Evolutionary conservation across 2,888 invertebrate genomes (phyloP), one percentile per base, ranked within the genome.

Genomic region (Diaperis boleti): DNA sequence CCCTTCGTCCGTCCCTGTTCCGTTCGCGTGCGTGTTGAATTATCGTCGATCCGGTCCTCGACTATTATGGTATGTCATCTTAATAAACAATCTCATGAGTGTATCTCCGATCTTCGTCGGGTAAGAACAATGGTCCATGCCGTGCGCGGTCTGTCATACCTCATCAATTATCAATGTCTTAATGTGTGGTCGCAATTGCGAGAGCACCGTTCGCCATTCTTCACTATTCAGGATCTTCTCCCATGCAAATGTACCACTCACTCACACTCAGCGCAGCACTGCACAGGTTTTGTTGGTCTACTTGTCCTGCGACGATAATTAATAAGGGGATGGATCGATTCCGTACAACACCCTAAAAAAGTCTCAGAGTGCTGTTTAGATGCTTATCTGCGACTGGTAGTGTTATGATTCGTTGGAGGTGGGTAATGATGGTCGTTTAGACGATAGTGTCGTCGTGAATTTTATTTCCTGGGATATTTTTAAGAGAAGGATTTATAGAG

Each of bases 61-160:
- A 55, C 57, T 29, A 62, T 65, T 63, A 57, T 64, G 64, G 65
- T 62, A 66, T 68, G 68, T 66, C 68, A 66, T 68, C 66, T 64
- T 66, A 68, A 66, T 65, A 64, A 68, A 68, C 64, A 66, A 68
- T 68, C 68, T 68, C 68, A 68, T 68, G 64, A 68, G 68, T 68
- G 68, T 68, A 66, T 68, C 68, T 66, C 47, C 49, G 68, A 68
- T 68, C 64, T 64, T 45, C 41, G 68, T 62, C 59, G 66, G 65
- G 66, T 62, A 62, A 65, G 66, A 68, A 68, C 68, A 68, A 68
- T 68, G 64, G 68, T 66, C 68, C 65, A 52, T 64, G 65, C 65
- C 66, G 68, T 63, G 65, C 60, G 59, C 65, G 55, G 62, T 61
- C 56, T 63, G 66, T 68, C 68, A 54, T 62, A 66, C 55, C 68